Evolutionary conservation across 2,888 invertebrate genomes (phyloP).

Genomic region (Athripsodes cinereus): DNA sequence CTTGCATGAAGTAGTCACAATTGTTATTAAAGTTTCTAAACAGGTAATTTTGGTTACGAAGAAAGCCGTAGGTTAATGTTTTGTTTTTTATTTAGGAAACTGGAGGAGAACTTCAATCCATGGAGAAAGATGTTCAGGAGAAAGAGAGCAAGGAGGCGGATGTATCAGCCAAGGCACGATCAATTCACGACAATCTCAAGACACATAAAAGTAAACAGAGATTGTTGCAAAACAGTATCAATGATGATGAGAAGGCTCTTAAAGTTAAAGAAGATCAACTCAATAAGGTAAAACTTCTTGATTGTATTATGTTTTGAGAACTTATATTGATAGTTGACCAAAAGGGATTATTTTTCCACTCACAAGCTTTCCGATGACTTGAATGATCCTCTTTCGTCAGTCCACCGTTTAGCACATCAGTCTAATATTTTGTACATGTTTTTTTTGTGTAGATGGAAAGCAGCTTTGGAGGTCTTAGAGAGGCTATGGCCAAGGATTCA

Average conservation of each 20-base stretch:
- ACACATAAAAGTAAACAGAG: constrained; percentile 63
- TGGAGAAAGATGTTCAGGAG: constrained; percentile 59
- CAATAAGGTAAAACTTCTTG: constrained; percentile 37
- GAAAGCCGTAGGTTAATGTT: constrained; percentile 19
- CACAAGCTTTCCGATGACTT: background rate
- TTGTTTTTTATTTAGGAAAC: no score
- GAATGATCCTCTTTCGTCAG: no score
- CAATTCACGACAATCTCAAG: constrained; percentile 58
- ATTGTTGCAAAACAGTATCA: constrained; percentile 58
- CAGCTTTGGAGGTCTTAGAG: constrained; percentile 62
- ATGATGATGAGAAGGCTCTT: constrained; percentile 61
- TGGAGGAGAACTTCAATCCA: constrained; percentile 54
- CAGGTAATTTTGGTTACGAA: background rate
- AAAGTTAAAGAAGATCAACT: constrained; percentile 55
- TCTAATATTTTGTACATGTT: background rate
- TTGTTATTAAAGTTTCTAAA: no score
- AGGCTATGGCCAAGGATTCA: constrained; percentile 59
- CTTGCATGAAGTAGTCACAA: no score
- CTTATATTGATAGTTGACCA: no score
- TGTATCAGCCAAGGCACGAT: constrained; percentile 55
- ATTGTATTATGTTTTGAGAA: no score
- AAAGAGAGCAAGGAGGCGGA: constrained; percentile 64
- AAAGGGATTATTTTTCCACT: background rate
- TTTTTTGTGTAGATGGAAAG: constrained; percentile 44
- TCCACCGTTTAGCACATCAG: background rate